phyloP scores from a whole-genome alignment of 2,888 invertebrate genomes.

The Agriopis aurantiaria region DNA sequence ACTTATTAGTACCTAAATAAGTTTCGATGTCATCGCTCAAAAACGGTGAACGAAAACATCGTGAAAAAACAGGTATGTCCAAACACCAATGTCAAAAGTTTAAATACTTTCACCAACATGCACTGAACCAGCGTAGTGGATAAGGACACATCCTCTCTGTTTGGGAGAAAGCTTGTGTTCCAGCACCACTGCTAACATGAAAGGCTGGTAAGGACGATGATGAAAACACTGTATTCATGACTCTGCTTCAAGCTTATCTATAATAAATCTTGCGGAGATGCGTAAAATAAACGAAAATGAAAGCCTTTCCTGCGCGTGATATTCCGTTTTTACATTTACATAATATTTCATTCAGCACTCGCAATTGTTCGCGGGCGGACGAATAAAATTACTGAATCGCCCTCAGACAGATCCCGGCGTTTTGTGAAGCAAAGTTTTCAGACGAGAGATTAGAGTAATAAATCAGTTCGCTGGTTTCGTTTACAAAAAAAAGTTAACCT shows the following conservation, averaged over 20 bases:
- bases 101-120: no score
- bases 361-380: slow-evolving; percentile 23
- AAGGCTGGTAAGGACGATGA: no score
- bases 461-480: slow-evolving; percentile 29
- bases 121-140: no score
- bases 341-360: slow-evolving; percentile 29
- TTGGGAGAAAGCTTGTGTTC: no score
- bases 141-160: no score
- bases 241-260: background rate
- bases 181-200: no score
- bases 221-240: background rate
- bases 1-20: no score
- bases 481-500: slow-evolving; percentile 25
- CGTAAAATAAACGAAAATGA: slow-evolving; percentile 18
- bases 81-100: no score
- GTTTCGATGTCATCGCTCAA: no score
- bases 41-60: no score
- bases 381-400: slow-evolving; percentile 27
- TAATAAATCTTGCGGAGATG: slow-evolving; percentile 6
- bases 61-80: no score
- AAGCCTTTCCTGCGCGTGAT: slow-evolving; percentile 8
- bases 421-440: slow-evolving; percentile 28
- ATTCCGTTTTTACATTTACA: slow-evolving; percentile 20
- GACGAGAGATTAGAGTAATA: slow-evolving; percentile 32
- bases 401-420: slow-evolving; percentile 26